phyloP scores from a whole-genome alignment of 2,113 vertebrate genomes.

The Labrus mixtus region DNA sequence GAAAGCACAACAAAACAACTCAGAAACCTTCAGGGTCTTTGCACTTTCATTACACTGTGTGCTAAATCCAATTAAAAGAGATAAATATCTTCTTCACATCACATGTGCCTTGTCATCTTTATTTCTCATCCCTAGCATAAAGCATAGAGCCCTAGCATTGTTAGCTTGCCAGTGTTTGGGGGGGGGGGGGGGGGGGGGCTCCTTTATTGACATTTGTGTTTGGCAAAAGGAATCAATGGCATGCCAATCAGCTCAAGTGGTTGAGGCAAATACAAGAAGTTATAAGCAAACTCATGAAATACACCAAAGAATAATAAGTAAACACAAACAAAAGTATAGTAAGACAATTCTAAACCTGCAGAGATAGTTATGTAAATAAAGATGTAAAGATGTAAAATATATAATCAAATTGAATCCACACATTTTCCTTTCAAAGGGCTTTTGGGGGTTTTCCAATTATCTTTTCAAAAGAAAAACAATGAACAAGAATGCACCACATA shows the following conservation, averaged over 20 bases:
- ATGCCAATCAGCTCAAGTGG: background rate
- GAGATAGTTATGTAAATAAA: background rate
- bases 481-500: constrained; percentile 9
- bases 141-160: background rate
- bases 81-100: background rate
- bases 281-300: no score
- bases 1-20: background rate
- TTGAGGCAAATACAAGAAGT: no score
- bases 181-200: background rate
- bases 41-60: background rate
- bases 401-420: background rate
- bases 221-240: background rate
- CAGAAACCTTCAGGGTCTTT: constrained; percentile 3
- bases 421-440: background rate
- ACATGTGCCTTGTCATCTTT: background rate
- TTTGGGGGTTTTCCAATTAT: background rate
- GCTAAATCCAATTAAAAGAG: background rate
- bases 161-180: background rate
- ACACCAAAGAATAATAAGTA: background rate
- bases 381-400: background rate
- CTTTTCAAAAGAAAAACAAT: constrained; percentile 8
- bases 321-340: no score
- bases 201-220: background rate
- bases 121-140: background rate
- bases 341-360: background rate